Evolutionary conservation across 2,113 vertebrate species (phyloP).

Genomic region (Ictalurus furcatus): DNA sequence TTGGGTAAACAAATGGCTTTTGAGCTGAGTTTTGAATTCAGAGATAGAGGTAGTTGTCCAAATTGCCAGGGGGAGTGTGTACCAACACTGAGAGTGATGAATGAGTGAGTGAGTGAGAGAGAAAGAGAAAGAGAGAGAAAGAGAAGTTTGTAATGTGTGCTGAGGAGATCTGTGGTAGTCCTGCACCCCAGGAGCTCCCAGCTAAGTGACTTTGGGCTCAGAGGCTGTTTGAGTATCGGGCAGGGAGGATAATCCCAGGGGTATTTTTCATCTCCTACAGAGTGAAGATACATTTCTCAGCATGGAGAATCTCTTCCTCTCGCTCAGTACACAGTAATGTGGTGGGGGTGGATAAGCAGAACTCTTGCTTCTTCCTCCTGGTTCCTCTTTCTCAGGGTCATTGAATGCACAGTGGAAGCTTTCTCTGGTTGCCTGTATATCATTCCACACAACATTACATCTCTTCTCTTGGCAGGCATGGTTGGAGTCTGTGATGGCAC

Average conservation of each 20-base stretch:
- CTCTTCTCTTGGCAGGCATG: slow-evolving; percentile 25
- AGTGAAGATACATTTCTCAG: slow-evolving; percentile 61
- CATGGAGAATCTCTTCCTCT: slow-evolving; percentile 49
- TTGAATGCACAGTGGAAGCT: slow-evolving; percentile 70
- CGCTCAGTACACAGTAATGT: slow-evolving; percentile 33
- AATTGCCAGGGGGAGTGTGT: not conserved
- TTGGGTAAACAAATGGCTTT: no score
- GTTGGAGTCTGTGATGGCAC: slow-evolving; percentile 40
- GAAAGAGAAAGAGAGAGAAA: slow-evolving; percentile 4
- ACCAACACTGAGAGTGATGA: slow-evolving; percentile 45
- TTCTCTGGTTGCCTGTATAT: slow-evolving; percentile 52
- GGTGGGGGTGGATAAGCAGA: slow-evolving; percentile 39
- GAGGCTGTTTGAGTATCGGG: slow-evolving; percentile 51
- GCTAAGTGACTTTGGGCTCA: slow-evolving; percentile 48
- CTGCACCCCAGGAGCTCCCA: slow-evolving; percentile 31
- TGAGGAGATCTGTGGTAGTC: slow-evolving; percentile 30
- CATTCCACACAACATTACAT: slow-evolving; percentile 66
- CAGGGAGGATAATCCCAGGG: slow-evolving; percentile 55
- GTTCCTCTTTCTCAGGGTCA: slow-evolving; percentile 64
- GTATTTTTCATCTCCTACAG: slow-evolving; percentile 56
- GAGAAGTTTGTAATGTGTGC: slow-evolving; percentile 20
- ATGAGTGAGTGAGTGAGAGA: not conserved
- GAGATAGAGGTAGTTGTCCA: no score
- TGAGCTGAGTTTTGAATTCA: no score
- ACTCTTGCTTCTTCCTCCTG: slow-evolving; percentile 42